Evolutionary conservation across 2,888 invertebrate genomes (phyloP).

Genomic region (Lottia gigantea): DNA sequence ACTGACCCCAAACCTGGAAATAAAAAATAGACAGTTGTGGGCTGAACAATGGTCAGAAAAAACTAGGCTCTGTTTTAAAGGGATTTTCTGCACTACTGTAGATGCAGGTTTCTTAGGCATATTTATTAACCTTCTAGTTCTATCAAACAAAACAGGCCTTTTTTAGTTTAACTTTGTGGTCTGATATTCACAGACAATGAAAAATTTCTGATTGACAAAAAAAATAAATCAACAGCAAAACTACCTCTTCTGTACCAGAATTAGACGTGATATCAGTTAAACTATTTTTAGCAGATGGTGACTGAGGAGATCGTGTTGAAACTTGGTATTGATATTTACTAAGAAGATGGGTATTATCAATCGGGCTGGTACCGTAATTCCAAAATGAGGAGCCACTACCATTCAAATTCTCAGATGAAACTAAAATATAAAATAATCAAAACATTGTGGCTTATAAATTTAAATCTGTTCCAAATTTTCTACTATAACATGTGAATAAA

Average conservation of each 20-base stretch:
- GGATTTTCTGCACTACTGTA: no score
- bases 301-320: slow-evolving; percentile 58
- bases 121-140: no score
- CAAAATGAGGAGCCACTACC: slow-evolving; percentile 56
- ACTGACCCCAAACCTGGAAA: slow-evolving; percentile 57
- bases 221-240: no score
- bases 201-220: no score
- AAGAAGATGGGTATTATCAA: slow-evolving; percentile 56
- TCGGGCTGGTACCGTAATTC: slow-evolving; percentile 56
- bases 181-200: no score
- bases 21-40: slow-evolving; percentile 12
- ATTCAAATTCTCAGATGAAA: slow-evolving; percentile 44
- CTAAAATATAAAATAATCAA: slow-evolving; percentile 28
- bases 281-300: slow-evolving; percentile 45
- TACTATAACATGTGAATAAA: neutral
- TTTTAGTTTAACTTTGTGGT: no score
- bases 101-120: no score
- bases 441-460: slow-evolving; percentile 16
- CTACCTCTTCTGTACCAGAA: slow-evolving; percentile 55
- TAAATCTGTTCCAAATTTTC: neutral
- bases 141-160: no score
- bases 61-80: no score
- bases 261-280: slow-evolving; percentile 46
- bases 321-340: slow-evolving; percentile 63
- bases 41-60: no score